Evolutionary conservation across 2,888 invertebrate genomes (phyloP), one percentile per base, ranked within the genome.

Genomic region (Gasteruption jaculator): DNA sequence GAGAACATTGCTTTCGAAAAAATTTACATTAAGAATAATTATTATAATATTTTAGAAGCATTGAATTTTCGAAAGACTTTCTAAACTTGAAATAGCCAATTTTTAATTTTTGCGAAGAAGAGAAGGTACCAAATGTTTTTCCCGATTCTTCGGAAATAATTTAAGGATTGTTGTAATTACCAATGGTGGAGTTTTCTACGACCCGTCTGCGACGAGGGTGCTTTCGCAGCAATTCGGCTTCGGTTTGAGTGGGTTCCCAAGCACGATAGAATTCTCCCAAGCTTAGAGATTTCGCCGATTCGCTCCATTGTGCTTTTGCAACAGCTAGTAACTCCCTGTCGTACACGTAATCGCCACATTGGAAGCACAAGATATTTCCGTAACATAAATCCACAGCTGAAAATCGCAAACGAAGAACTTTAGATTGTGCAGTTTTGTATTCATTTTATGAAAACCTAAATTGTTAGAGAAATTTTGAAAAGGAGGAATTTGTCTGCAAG

Each of bases 291-390:
- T 68, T 69, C 37, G 70, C 70, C 1, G 65, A 68, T 41, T 68
- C 67, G 58, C 70, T 71, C 63, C 68, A 66, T 57, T 71, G 69
- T 19, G 61, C 31, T 37, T 68, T 70, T 24, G 70, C 67, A 33
- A 72, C 63, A 48, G 61, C 54, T 53, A 73, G 52, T 34, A 70
- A 43, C 54, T 90, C 86, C 45, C 79, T 73, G 65, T 92, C 91
- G 72, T 94, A 95, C 35, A 94, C 85, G 70, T 92, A 96, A 71
- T 96, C 95, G 48, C 84, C 82, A 70, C 97, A 97, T 60, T 83
- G 81, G 63, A 85, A 83, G 71, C 97, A 97, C 71, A 85, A 86
- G 7, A 96, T 77, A 67, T 90, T 86, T 30, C 95, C 95, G 72
- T 89, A 91, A 39, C 81, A 81, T 35, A 95, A 73, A 66, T 96